These are phyloP conservation scores for Anoplius nigerrimus DNA, from an alignment of 2,888 invertebrate genomes.

Conservation along the genomic window DNA sequence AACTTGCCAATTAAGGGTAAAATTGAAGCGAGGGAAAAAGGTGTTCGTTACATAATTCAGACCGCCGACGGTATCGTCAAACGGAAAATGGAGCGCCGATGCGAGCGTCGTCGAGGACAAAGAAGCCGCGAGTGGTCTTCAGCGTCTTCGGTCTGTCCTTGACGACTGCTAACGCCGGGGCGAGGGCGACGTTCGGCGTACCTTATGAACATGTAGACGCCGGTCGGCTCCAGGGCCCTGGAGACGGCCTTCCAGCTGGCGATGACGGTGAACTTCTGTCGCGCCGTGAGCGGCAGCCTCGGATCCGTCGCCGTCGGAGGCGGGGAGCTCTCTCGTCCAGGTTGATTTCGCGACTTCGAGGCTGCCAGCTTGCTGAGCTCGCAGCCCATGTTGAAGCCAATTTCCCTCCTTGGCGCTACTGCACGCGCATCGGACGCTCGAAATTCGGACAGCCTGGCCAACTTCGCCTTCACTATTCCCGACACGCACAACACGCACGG, in stretches of 20 bases:
- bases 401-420: slow-evolving; percentile 17
- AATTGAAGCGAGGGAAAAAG: too few relatives aligned
- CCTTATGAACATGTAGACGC: slow-evolving; percentile 94
- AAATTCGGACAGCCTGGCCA: background rate
- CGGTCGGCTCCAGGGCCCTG: slow-evolving; percentile 91
- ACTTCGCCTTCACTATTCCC: too few relatives aligned
- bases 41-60: too few relatives aligned
- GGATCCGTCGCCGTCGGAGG: slow-evolving; percentile 86
- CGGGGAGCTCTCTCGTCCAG: slow-evolving; percentile 78
- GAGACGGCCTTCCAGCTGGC: slow-evolving; percentile 95
- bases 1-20: too few relatives aligned
- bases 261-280: slow-evolving; percentile 91
- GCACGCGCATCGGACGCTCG: slow-evolving; percentile 19
- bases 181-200: slow-evolving; percentile 70
- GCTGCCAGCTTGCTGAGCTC: slow-evolving; percentile 85
- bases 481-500: too few relatives aligned
- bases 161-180: background rate
- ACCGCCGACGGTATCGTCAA: too few relatives aligned
- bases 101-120: too few relatives aligned
- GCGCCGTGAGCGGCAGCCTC: slow-evolving; percentile 87
- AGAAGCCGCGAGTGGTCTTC: too few relatives aligned
- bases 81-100: too few relatives aligned
- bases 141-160: too few relatives aligned
- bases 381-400: slow-evolving; percentile 82
- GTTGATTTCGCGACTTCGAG: slow-evolving; percentile 74